Conservation (phyloP, 2,797 vertebrate species). For the Chaetodon trifasciatus region DNA sequence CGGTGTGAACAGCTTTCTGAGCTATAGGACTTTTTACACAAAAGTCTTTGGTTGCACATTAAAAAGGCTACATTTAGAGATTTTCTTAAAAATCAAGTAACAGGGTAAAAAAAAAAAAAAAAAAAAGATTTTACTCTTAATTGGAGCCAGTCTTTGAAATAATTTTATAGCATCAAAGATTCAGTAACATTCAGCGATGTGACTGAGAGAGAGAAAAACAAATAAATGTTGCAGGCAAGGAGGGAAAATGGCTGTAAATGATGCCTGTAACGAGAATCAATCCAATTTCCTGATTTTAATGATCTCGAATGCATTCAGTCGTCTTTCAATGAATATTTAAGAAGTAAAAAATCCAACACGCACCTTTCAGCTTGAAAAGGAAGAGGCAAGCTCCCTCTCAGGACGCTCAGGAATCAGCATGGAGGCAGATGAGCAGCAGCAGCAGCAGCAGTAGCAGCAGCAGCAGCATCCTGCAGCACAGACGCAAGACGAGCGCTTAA, state of each 20-base stretch:
- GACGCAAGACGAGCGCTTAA: constrained; percentile 74
- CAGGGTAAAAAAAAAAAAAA: constrained; percentile 3
- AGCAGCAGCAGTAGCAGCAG: constrained; percentile 66
- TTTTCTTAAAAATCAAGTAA: not conserved
- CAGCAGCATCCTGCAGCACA: constrained; percentile 71
- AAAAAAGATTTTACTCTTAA: not conserved
- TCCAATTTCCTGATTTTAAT: constrained; percentile 29
- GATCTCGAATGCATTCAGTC: constrained; percentile 16
- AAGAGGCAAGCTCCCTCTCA: constrained; percentile 80
- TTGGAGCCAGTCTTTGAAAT: constrained; percentile 36
- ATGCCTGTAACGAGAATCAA: not conserved
- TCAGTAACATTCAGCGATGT: constrained; percentile 23
- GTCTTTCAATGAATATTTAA: constrained; percentile 66
- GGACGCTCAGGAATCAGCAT: constrained; percentile 77
- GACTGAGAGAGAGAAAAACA: constrained; percentile 11
- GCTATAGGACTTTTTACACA: constrained; percentile 25
- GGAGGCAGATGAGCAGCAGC: constrained; percentile 74
- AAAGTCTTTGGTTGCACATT: constrained; percentile 23
- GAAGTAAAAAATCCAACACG: constrained; percentile 76
- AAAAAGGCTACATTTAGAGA: constrained; percentile 6
- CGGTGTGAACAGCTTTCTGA: constrained; percentile 25
- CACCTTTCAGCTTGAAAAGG: constrained; percentile 87
- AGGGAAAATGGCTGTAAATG: not conserved
- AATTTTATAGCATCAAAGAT: constrained; percentile 29
- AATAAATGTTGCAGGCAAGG: constrained; percentile 1